Base-by-base conservation (phyloP, 2,797 vertebrate genomes). In the Sarcoramphus papa region DNA sequence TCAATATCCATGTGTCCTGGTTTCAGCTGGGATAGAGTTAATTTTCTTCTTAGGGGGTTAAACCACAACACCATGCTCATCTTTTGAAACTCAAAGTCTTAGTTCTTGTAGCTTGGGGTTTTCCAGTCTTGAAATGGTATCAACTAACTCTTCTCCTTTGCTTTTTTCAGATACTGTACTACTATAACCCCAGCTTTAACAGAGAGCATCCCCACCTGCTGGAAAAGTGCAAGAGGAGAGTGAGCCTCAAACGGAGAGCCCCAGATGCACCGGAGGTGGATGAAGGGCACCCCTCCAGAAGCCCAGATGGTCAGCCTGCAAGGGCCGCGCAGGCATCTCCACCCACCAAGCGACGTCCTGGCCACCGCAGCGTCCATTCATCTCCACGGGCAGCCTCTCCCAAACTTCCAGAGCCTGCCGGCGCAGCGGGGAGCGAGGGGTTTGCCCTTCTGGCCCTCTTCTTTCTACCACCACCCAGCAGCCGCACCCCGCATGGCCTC, bases 321-420 rank as follows among this genome's bases (percentile, higher is more conserved):
- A 27, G 22, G 43, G 33, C 37, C 40, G 23, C 1, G 1, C 18
- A 3, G 25, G 33, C 14, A 2, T 28, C 45, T 59, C 54, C 45
- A 28, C 54, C 48, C 19, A 6, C 30, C 57, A 40, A 54, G 10
- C 7, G 1, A n/a, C 0, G 14, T 62, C 57, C 30, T 0, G 1
- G 28, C 48, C 57, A 40, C 9, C 1, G 20, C n/a, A 78, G n/a
- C 2, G 0, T 41, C 40, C 10, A 3, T 28, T 47, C 64, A 28
- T 15, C 64, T 47, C 40, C 56, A 19, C 28, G 0, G 3, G 28
- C 12, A 53, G 54, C 28, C 24, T 18, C 28, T 53, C 18, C 31
- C 19, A 3, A 3, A 0, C 16, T 54, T 22, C 41, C 20, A 24
- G 24, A 40, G n/a, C 41, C 41, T 17, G 41, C 6, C 1, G 18